phyloP scores from a whole-genome alignment of 2,797 vertebrate genomes.

The Coregonus suidteri region DNA sequence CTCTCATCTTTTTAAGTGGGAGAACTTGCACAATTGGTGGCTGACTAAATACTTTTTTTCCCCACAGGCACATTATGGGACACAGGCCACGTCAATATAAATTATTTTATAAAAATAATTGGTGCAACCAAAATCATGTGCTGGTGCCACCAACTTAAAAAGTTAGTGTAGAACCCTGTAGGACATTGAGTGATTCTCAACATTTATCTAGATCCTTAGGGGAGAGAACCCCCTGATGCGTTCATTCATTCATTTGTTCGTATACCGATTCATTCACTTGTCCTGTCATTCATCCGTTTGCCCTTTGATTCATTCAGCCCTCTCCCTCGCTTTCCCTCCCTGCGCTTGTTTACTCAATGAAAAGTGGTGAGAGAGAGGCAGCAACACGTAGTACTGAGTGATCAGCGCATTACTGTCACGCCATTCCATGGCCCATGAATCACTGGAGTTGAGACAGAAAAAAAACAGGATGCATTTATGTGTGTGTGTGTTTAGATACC shows the following conservation, averaged over 20 bases:
- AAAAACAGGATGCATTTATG: conserved; percentile 26
- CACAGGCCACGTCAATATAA: too few species aligned
- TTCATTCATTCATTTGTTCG: neutral
- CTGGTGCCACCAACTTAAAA: too few species aligned
- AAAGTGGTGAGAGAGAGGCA: conserved; percentile 42
- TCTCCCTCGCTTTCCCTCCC: conserved; percentile 12
- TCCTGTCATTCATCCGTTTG: neutral
- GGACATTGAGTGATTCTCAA: neutral
- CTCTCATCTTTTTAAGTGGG: too few species aligned
- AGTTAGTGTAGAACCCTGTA: neutral
- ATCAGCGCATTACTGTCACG: conserved; percentile 71
- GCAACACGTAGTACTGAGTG: conserved; percentile 44
- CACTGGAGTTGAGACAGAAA: conserved; percentile 52
- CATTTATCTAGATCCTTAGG: neutral
- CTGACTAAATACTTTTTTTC: too few species aligned
- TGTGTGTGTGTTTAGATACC: conserved; percentile 25
- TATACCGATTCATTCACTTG: conserved; percentile 38
- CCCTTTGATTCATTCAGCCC: conserved; percentile 38
- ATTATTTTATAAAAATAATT: too few species aligned
- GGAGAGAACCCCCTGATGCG: conserved; percentile 8
- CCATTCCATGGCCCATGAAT: conserved; percentile 60
- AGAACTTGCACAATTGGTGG: too few species aligned
- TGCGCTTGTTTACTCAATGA: conserved; percentile 55
- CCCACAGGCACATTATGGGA: too few species aligned
- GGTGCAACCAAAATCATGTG: too few species aligned